These are phyloP conservation scores for Pteropus rufus DNA, from an alignment of 2,797 vertebrate species.

Conservation along the genomic window DNA sequence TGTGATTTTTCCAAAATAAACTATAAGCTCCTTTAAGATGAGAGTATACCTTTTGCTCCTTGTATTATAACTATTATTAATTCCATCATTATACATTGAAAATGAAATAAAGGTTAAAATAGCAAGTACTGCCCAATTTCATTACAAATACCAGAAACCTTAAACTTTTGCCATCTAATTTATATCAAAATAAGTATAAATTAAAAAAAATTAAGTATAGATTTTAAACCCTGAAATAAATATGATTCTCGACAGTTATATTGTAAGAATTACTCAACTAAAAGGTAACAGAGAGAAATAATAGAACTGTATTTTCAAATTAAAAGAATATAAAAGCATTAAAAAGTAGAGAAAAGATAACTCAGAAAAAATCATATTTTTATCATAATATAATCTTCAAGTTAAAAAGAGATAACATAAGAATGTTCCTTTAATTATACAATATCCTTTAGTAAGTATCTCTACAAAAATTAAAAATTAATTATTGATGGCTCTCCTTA, in stretches of 20 bases:
- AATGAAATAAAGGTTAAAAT: neutral
- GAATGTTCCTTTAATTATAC: neutral
- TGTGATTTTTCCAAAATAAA: neutral
- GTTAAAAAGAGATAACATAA: neutral
- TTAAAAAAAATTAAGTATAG: neutral
- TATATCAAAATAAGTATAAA: neutral
- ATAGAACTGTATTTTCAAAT: neutral
- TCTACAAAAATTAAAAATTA: neutral
- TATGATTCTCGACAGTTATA: neutral
- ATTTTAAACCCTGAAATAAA: neutral
- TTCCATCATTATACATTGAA: neutral
- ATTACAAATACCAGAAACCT: neutral
- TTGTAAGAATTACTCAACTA: neutral
- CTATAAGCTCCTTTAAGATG: neutral
- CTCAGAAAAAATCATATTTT: neutral
- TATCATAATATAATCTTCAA: constrained; percentile 21
- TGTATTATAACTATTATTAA: neutral
- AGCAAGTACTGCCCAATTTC: neutral
- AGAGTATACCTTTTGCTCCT: neutral
- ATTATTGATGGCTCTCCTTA: neutral
- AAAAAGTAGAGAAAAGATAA: neutral
- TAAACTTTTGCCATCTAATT: neutral
- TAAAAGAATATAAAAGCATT: neutral
- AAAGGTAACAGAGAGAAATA: neutral
- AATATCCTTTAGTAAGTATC: neutral